Percentiles rank a stretch among this genome's conserved stretches.
phyloP scores from a whole-genome alignment of 2,797 vertebrate species.

The Liasis olivaceus region DNA sequence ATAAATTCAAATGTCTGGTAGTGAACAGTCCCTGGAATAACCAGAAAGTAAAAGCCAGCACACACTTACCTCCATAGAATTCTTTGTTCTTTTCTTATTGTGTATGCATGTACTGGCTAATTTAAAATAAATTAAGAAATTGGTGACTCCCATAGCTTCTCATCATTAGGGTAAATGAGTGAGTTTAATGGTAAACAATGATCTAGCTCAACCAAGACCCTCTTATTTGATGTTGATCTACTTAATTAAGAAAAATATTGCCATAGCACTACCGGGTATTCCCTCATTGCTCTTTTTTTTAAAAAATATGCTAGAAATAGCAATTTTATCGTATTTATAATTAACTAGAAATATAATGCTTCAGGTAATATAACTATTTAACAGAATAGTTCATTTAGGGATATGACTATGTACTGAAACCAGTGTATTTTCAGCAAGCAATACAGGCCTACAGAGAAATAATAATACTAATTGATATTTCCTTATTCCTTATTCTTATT shows the following conservation, averaged over 20 bases:
- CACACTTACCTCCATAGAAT: background rate
- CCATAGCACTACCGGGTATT: background rate
- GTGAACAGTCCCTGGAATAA: background rate
- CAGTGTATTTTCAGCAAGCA: background rate
- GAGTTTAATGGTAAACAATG: constrained; percentile 4
- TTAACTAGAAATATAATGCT: constrained; percentile 15
- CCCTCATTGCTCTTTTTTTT: background rate
- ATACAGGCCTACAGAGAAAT: background rate
- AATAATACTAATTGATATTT: background rate
- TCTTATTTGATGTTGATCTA: constrained; percentile 5
- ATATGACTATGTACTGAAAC: background rate
- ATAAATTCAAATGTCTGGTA: background rate
- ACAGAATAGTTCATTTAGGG: background rate
- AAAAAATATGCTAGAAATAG: constrained; percentile 11
- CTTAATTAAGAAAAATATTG: constrained; percentile 7
- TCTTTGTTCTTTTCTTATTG: background rate
- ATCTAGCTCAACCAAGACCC: background rate
- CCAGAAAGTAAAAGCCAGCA: background rate
- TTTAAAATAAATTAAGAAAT: constrained; percentile 9
- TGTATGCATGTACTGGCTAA: background rate
- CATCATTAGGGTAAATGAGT: background rate
- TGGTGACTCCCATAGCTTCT: background rate
- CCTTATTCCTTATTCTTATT: background rate
- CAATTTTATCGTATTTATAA: constrained; percentile 20
- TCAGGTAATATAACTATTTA: constrained; percentile 6